Evolutionary conservation across 2,797 vertebrate species (phyloP).

Genomic region (Heteromormyrus szaboi): DNA sequence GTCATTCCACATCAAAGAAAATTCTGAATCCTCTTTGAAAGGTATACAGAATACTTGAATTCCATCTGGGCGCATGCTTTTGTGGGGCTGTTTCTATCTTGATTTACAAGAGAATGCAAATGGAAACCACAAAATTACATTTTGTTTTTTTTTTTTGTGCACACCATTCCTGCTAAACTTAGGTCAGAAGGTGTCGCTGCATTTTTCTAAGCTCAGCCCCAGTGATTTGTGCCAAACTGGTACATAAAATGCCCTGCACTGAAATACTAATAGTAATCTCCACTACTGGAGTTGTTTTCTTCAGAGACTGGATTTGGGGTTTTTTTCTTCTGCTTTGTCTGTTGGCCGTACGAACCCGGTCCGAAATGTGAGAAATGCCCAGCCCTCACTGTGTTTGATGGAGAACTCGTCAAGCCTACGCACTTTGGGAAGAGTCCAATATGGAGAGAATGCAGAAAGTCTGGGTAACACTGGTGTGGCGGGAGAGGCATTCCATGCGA

Average conservation of each 20-base stretch:
- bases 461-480: neutral
- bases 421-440: neutral
- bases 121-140: neutral
- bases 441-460: neutral
- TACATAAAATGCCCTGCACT: neutral
- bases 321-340: neutral
- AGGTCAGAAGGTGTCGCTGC: neutral
- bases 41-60: neutral
- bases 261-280: neutral
- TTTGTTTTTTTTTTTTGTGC: neutral
- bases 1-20: neutral
- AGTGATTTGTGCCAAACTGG: neutral
- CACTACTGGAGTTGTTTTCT: neutral
- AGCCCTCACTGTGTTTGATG: neutral
- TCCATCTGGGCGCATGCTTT: neutral
- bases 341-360: neutral
- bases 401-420: neutral
- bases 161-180: neutral
- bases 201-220: neutral
- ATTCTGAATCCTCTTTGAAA: neutral
- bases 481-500: neutral
- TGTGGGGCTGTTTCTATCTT: neutral
- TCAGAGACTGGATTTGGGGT: neutral
- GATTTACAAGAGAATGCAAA: constrained; percentile 6
- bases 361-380: neutral